Evolutionary conservation across 2,888 invertebrate genomes (phyloP).

Genomic region (Zhuqinia jingwanae): DNA sequence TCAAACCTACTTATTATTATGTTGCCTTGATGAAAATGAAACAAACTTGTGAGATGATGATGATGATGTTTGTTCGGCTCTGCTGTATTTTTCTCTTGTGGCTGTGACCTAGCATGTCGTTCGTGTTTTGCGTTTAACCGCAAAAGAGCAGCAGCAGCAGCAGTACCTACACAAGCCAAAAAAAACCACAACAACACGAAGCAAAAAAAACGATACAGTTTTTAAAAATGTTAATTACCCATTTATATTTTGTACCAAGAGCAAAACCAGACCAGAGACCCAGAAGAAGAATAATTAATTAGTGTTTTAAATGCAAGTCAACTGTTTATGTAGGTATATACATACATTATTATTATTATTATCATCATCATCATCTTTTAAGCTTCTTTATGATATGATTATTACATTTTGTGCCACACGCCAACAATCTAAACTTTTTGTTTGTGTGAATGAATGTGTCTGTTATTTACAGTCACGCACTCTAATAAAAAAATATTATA

Average conservation of each 20-base stretch:
- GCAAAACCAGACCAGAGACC: not conserved
- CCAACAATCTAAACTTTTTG: slow-evolving; percentile 38
- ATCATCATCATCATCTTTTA: slow-evolving; percentile 14
- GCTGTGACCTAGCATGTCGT: slow-evolving; percentile 4
- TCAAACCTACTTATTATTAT: too few relatives aligned
- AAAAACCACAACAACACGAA: slow-evolving; percentile 12
- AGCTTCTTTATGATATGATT: slow-evolving; percentile 26
- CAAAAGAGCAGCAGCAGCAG: not conserved
- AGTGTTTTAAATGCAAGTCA: slow-evolving; percentile 43
- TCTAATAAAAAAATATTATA: slow-evolving; percentile 5
- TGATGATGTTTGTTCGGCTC: not conserved
- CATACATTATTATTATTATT: too few relatives aligned
- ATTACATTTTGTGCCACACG: slow-evolving; percentile 53
- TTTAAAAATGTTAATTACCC: slow-evolving; percentile 34
- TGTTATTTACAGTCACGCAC: slow-evolving; percentile 47
- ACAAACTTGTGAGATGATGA: not conserved
- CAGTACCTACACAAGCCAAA: not conserved
- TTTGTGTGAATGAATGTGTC: not conserved
- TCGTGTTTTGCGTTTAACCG: slow-evolving; percentile 31
- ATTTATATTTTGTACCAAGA: not conserved
- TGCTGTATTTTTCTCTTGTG: not conserved
- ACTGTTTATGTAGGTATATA: slow-evolving; percentile 34
- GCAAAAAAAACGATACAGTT: slow-evolving; percentile 5
- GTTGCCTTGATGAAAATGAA: too few relatives aligned
- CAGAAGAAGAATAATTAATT: slow-evolving; percentile 49